Conservation (phyloP, 2,797 vertebrate species). For the Artibeus jamaicensis region DNA sequence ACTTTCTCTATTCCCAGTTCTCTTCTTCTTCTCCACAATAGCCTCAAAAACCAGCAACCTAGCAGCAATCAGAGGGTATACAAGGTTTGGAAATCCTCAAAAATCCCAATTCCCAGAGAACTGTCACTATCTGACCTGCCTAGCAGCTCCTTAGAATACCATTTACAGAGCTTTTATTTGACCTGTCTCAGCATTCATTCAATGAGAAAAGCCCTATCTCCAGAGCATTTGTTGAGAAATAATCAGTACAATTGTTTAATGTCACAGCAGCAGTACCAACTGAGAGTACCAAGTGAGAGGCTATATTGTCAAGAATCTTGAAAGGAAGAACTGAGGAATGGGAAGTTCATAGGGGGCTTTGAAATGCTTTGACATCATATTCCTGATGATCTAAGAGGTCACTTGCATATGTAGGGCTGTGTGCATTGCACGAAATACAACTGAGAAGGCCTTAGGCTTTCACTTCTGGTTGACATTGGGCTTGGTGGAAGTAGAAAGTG, state of each 20-base stretch:
- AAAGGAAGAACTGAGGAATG: slow-evolving; percentile 10
- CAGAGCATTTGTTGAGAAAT: slow-evolving; percentile 7
- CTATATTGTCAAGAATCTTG: neutral
- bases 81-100: neutral
- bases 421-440: neutral
- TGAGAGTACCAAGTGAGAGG: neutral
- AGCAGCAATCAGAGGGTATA: neutral
- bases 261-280: neutral
- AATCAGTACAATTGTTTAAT: neutral
- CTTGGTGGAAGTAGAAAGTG: neutral
- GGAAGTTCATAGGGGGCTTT: neutral
- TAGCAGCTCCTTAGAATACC: neutral
- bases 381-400: neutral
- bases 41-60: slow-evolving; percentile 16
- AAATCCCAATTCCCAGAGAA: neutral
- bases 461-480: neutral
- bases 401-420: neutral
- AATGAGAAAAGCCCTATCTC: neutral
- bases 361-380: neutral
- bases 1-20: neutral
- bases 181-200: neutral
- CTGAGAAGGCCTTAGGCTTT: neutral
- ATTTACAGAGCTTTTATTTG: slow-evolving; percentile 4
- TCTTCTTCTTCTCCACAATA: neutral
- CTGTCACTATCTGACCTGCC: neutral